Base-by-base conservation (phyloP, 2,113 vertebrate species). In the Plectropomus leopardus region DNA sequence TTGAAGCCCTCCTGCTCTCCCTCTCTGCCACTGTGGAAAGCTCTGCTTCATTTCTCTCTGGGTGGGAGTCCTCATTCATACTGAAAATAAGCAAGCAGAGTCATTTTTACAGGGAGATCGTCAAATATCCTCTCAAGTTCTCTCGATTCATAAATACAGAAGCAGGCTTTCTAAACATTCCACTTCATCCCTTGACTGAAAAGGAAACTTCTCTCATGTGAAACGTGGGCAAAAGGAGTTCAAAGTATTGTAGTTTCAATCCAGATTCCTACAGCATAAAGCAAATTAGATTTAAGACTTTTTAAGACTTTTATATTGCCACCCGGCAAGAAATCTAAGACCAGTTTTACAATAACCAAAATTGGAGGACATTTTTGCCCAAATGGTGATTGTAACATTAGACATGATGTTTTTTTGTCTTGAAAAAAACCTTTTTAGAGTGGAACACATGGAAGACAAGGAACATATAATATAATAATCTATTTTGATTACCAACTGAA, bases 41-140 rank as follows among this genome's bases (percentile, higher is more conserved):
- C 75, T 76, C 64, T 40, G 68, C 83, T 80, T 72, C 70, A 48
- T 86, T 84, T 88, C 80, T 78, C 64, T 82, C 74, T 58, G 73
- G 77, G 77, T 80, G 65, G 78, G 75, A 74, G 82, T 76, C 71
- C 75, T 85, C 76, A 57, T 78, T 82, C 76, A 40, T 26, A 58
- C 78, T 76, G 45, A 77, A 87, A 83, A 85, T 66, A 86, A 86
- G 75, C 80, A 80, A 53, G 23, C 8, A 11, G 61, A 10, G 42
- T 74, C 57, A 53, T 51, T 84, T 75, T 83, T 78, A 68, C 64
- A 64, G 36, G 54, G 66, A 64, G 24, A 58, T 13, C 9, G 47
- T 47, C 60, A 81, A 77, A 77, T 82, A 73, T 73, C 60, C 60
- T 59, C 69, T 73, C 48, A 72, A 51, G 74, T 53, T 53, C 71